Conservation (phyloP, 2,888 invertebrate genomes). For the Belgica antarctica region DNA sequence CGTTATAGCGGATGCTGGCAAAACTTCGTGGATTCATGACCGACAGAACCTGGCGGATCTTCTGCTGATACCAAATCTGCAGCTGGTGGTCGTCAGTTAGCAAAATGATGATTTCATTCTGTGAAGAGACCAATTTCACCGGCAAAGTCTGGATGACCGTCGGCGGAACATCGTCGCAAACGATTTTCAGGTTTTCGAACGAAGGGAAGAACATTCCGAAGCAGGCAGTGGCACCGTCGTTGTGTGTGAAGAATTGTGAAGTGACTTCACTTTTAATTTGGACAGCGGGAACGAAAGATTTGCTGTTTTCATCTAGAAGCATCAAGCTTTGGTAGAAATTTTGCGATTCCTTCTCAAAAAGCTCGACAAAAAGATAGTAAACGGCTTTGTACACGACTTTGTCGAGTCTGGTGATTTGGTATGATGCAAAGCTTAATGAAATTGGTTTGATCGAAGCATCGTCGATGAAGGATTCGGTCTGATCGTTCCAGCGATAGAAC, state of each 20-base stretch:
- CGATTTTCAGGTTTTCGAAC: neutral
- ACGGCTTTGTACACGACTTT: conserved; percentile 1
- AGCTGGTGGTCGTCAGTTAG: conserved; percentile 18
- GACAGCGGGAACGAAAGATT: neutral
- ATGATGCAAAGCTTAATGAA: neutral
- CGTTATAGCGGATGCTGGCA: neutral
- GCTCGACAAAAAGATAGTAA: conserved; percentile 21
- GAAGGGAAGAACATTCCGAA: conserved; percentile 24
- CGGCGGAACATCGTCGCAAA: conserved; percentile 1
- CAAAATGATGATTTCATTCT: neutral
- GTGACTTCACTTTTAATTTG: neutral
- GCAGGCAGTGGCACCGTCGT: neutral
- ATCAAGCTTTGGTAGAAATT: neutral
- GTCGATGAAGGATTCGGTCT: neutral
- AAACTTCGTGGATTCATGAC: conserved; percentile 31
- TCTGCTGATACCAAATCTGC: conserved; percentile 12
- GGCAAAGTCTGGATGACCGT: neutral
- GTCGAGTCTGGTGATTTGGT: conserved; percentile 8
- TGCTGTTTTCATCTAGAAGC: neutral
- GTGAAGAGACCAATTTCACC: conserved; percentile 18
- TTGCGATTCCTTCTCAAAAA: neutral
- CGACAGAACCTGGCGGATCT: neutral
- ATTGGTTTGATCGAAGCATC: neutral
- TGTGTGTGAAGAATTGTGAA: neutral
- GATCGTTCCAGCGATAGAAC: conserved; percentile 28